Conservation (phyloP, 2,888 invertebrate species). For the Epirrita christyi region DNA sequence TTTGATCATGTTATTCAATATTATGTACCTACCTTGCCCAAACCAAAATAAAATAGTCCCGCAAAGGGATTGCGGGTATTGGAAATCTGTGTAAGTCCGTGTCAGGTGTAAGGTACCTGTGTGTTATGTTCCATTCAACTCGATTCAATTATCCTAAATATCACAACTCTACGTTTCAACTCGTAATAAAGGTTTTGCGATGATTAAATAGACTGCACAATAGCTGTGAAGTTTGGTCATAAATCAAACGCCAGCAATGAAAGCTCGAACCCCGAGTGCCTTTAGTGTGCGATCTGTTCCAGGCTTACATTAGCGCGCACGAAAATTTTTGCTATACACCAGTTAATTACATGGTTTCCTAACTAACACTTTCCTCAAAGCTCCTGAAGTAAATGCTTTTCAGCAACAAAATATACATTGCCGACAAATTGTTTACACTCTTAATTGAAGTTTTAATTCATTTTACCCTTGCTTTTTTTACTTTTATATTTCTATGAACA, state of each 20-base stretch:
- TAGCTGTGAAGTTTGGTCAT: slow-evolving; percentile 33
- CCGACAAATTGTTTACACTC: too few species aligned
- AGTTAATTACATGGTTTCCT: not conserved
- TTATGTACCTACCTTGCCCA: too few species aligned
- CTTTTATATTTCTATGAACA: not conserved
- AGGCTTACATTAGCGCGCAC: slow-evolving; percentile 16
- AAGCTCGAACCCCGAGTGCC: slow-evolving; percentile 13
- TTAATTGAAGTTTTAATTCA: too few species aligned
- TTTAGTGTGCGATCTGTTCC: slow-evolving; percentile 7
- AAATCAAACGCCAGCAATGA: slow-evolving; percentile 35
- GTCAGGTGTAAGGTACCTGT: too few species aligned
- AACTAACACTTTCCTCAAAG: not conserved
- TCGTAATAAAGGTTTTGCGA: slow-evolving; percentile 12
- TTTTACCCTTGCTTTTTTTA: not conserved
- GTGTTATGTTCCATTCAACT: not conserved
- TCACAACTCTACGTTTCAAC: not conserved
- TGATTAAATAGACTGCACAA: slow-evolving; percentile 25
- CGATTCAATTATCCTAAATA: not conserved
- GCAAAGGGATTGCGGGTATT: too few species aligned
- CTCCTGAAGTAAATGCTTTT: not conserved
- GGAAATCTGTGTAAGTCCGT: too few species aligned
- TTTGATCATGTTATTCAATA: too few species aligned
- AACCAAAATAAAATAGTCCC: too few species aligned
- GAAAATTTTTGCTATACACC: slow-evolving; percentile 3
- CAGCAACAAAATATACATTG: not conserved